Base-by-base conservation (phyloP, 2,113 vertebrate species). In the Rhinoderma darwinii region DNA sequence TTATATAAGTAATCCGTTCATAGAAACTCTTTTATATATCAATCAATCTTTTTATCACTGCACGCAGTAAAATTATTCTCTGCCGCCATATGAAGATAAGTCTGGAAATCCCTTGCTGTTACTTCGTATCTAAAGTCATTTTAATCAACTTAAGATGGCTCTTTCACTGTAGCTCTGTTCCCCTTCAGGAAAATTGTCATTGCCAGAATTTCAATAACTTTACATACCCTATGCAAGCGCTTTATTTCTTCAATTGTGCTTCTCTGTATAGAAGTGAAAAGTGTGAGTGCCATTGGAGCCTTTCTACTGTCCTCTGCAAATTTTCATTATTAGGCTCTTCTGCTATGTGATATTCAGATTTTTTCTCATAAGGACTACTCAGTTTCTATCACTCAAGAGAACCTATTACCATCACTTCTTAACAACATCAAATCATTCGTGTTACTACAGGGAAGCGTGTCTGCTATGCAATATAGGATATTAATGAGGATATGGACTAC, bases 11-110 rank as follows among this genome's bases (percentile, higher is more conserved):
- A 87, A 87, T 87, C 86, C 79, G 15, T 82, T 87, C 78, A 82
- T 81, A 74, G 66, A 59, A 86, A 87, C 20, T 51, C 30, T 82
- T 87, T 87, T 82, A 87, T 82, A 82, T 87, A 87, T 87, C 79
- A 87, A 87, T 87, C 86, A 87, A 82, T 82, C 86, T 87, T 87
- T 86, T 87, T 82, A 87, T 87, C 78, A 82, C 50, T 87, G 27
- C 86, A 66, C 43, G 14, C 68, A 87, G 30, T 74, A 51, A 87
- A 87, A 82, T 87, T 61, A 75, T 82, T 87, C 78, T 87, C 70
- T 87, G 86, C 86, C 86, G 15, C 75, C n/a, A 87, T 82, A 82
- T 75, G 78, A 75, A 87, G 86, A 87, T 87, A 87, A 87, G 78
- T 87, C 68, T 63, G 30, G 20, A 87, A 87, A 82, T 87, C 79